Evolutionary conservation across 2,888 invertebrate species (phyloP), one percentile per base, ranked within the genome.

Genomic region (Euclidia mi): DNA sequence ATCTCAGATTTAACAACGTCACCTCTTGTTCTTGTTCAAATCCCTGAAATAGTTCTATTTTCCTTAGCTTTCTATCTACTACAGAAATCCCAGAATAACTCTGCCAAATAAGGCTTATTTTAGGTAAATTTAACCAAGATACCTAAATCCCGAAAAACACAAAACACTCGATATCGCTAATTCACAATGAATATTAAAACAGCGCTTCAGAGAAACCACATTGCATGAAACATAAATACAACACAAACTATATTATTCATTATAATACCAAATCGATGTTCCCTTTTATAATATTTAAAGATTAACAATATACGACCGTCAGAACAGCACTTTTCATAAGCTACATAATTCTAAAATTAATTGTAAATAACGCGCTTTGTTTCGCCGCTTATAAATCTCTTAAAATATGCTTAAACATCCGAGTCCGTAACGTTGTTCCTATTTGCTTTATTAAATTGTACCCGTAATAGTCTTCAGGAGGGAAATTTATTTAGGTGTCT

Each of bases 391-490:
- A 85, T 88, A 89, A 89, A 89, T 90, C 89, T 89, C 75, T 78
- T 82, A 79, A 87, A 89, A 88, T 88, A 88, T 87, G 83, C 79
- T 82, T 81, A 78, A 76, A 79, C 82, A 82, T 84, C 83, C 71
- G 78, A 76, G 82, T 84, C 78, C 73, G 80, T 81, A 84, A 83
- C 82, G 78, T 76, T 79, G 84, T 85, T 82, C 83, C 78, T 88
- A 87, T 89, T 90, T 89, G 87, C 88, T 88, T 89, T 89, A 89
- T 89, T 89, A 88, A 89, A 90, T 90, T 90, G 89, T 78, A 84
- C 82, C 76, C 82, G 79, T 79, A 81, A 83, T 84, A 84, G 82
- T 84, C 81, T 85, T 84, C 81, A 84, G 71, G 81, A 78, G 77
- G 66, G 65, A 83, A 88, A 89, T 89, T 88, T 89, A 88, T 88